Percentiles rank a stretch among this genome's conserved stretches.
Evolutionary conservation across 2,888 invertebrate genomes (phyloP).

Genomic region (Helobdella robusta): DNA sequence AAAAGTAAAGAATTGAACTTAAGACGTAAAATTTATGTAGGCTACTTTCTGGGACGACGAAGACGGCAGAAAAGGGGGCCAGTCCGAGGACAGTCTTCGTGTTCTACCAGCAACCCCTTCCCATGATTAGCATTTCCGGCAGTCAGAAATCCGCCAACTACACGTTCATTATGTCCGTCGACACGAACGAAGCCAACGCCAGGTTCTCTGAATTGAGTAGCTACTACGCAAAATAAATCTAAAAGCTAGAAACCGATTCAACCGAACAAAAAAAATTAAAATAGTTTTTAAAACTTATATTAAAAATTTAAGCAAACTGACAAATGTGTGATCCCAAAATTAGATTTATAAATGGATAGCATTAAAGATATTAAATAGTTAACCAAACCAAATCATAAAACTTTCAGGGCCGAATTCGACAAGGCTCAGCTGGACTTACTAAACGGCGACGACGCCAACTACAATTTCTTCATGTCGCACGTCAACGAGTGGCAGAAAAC

Average conservation of each 20-base stretch:
- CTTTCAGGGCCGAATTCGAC: slow-evolving; percentile 33
- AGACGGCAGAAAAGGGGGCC: slow-evolving; percentile 26
- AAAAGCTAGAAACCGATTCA: no score
- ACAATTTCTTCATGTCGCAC: slow-evolving; percentile 30
- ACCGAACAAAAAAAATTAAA: no score
- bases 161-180: slow-evolving; percentile 34
- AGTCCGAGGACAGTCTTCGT: slow-evolving; percentile 26
- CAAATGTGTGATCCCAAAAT: no score
- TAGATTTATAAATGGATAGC: no score
- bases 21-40: slow-evolving; percentile 23
- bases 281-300: no score
- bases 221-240: no score
- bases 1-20: neutral
- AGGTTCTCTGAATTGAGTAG: slow-evolving; percentile 12
- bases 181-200: slow-evolving; percentile 31
- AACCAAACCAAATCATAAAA: no score
- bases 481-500: slow-evolving; percentile 34
- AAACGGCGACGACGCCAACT: slow-evolving; percentile 17
- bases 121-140: slow-evolving; percentile 28
- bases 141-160: slow-evolving; percentile 23
- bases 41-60: slow-evolving; percentile 29
- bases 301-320: no score
- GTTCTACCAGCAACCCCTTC: slow-evolving; percentile 30
- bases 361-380: no score
- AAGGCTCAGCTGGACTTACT: slow-evolving; percentile 27